Percentiles rank a stretch among this genome's conserved stretches.
phyloP scores from a whole-genome alignment of 2,113 vertebrate genomes.

The Passerina amoena region DNA sequence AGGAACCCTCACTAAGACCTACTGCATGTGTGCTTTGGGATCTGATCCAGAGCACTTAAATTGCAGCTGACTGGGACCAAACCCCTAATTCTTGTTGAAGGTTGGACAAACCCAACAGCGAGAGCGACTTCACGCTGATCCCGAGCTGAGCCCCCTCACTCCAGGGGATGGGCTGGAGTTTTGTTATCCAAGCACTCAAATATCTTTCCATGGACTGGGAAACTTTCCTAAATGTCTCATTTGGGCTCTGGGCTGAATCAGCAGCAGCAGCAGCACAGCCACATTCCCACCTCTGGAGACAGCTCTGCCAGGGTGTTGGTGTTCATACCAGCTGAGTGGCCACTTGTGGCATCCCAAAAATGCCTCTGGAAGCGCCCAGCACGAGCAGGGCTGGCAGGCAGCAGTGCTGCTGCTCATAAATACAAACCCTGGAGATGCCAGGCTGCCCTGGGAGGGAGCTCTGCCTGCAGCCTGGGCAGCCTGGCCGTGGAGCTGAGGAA shows the following conservation, averaged over 20 bases:
- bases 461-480: neutral
- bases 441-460: neutral
- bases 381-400: neutral
- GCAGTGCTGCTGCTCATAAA: neutral
- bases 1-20: neutral
- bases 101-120: accelerated
- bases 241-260: neutral
- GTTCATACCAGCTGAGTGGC: accelerated
- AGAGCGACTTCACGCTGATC: neutral
- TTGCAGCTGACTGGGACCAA: neutral
- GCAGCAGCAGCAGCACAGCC: neutral
- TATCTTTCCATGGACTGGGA: accelerated
- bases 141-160: accelerated
- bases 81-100: neutral
- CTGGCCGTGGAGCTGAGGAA: neutral
- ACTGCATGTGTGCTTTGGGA: neutral
- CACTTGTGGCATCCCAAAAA: neutral
- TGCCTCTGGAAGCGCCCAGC: neutral
- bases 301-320: neutral
- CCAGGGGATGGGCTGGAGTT: accelerated
- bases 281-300: neutral
- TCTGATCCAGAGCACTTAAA: neutral
- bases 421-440: neutral
- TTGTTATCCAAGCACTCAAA: neutral
- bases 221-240: accelerated